These are phyloP conservation scores for Macrotrachela quadricornifera DNA, from an alignment of 1,140 invertebrate genomes.

Conservation along the genomic window DNA sequence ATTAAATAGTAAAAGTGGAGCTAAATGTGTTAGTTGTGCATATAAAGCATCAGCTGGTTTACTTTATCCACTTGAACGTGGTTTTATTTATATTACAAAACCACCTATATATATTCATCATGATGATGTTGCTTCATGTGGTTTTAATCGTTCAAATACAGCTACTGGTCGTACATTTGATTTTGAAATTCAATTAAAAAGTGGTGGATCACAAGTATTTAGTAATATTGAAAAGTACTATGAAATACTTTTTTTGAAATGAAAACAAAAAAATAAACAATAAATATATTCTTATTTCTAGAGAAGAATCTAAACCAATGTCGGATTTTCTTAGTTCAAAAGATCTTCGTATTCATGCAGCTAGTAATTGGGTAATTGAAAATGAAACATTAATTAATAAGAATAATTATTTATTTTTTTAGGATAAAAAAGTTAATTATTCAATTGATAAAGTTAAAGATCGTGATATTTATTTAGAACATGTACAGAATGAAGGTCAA, in stretches of 20 bases:
- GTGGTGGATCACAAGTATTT: conserved; percentile 71
- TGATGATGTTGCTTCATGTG: conserved; percentile 81
- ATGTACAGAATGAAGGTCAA: conserved; percentile 81
- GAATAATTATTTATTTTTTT: background rate
- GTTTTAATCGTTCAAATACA: conserved; percentile 84
- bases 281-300: background rate
- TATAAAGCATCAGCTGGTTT: conserved; percentile 94
- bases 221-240: conserved; percentile 77
- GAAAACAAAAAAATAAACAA: background rate
- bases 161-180: conserved; percentile 68
- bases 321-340: background rate
- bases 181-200: conserved; percentile 83
- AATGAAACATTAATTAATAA: background rate
- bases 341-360: background rate
- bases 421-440: background rate
- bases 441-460: conserved; percentile 16
- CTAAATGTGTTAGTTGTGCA: conserved; percentile 75
- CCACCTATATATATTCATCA: conserved; percentile 91
- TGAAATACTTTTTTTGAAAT: background rate
- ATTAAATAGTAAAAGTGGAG: conserved; percentile 52
- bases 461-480: conserved; percentile 81
- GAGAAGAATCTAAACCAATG: background rate
- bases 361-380: background rate
- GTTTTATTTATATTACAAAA: conserved; percentile 96
- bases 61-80: conserved; percentile 89